A percentile compares a stretch with the other conserved stretches of the same genome.
Conservation (phyloP, 2,113 vertebrate genomes). For the Brachyhypopomus gauderio region DNA sequence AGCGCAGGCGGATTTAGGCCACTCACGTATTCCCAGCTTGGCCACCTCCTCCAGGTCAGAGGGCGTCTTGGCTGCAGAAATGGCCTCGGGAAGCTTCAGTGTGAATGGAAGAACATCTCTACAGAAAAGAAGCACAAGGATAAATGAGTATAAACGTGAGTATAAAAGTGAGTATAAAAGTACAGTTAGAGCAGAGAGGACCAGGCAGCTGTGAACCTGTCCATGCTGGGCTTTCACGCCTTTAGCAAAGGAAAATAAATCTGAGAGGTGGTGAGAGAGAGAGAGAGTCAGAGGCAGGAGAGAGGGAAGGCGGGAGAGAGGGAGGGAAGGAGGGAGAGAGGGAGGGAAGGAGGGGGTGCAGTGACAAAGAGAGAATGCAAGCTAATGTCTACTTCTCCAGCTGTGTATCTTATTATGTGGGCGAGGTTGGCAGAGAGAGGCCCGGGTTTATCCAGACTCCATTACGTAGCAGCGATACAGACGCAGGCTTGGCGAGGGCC, state of each 20-base stretch:
- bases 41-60: conserved; percentile 84
- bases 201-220: too few species aligned
- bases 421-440: conserved; percentile 31
- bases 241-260: not conserved
- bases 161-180: too few species aligned
- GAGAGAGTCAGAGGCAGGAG: too few species aligned
- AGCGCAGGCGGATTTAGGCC: conserved; percentile 47
- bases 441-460: conserved; percentile 33
- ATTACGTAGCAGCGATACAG: conserved; percentile 14
- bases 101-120: conserved; percentile 94
- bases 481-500: conserved; percentile 5
- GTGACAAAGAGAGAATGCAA: not conserved
- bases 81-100: conserved; percentile 85
- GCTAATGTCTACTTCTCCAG: not conserved
- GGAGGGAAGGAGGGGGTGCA: not conserved
- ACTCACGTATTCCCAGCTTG: conserved; percentile 80
- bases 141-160: not conserved
- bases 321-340: not conserved
- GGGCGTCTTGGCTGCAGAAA: conserved; percentile 82
- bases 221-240: too few species aligned
- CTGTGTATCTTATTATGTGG: conserved; percentile 28
- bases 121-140: conserved; percentile 38
- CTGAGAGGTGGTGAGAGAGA: not conserved
- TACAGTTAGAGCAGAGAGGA: too few species aligned
- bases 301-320: not conserved